These are phyloP conservation scores for Crypturellus tataupa DNA, from an alignment of 2,797 vertebrate species.

Conservation along the genomic window DNA sequence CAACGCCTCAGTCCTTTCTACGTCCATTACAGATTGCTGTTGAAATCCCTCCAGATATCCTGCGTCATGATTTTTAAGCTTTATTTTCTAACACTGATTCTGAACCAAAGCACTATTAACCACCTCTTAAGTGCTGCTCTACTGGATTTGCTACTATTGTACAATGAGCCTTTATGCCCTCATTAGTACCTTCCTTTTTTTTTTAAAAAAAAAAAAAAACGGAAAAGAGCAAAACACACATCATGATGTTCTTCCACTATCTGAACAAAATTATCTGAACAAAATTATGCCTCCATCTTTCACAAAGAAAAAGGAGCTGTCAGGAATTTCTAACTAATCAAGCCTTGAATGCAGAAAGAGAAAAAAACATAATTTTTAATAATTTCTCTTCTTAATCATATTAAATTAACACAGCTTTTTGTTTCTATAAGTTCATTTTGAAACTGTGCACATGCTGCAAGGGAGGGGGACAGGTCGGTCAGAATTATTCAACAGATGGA, in stretches of 20 bases:
- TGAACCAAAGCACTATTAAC: constrained; percentile 71
- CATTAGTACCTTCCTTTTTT: constrained; percentile 33
- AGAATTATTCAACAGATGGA: constrained; percentile 30
- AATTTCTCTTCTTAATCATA: constrained; percentile 57
- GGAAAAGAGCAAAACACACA: not conserved
- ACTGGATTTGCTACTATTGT: constrained; percentile 57
- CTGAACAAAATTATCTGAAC: not conserved
- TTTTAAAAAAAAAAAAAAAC: too few species aligned
- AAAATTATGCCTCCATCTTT: not conserved
- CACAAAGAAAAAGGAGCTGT: constrained; percentile 15
- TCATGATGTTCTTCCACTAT: constrained; percentile 40
- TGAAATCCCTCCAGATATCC: constrained; percentile 54
- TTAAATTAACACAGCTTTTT: constrained; percentile 68
- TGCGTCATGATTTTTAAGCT: constrained; percentile 62
- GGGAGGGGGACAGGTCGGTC: constrained; percentile 24
- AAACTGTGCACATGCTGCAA: constrained; percentile 22
- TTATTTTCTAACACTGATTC: constrained; percentile 74
- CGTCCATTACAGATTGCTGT: not conserved
- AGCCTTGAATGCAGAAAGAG: constrained; percentile 40
- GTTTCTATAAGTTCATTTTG: constrained; percentile 62
- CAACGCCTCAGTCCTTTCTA: not conserved
- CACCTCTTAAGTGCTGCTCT: constrained; percentile 63
- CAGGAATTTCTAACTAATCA: constrained; percentile 39
- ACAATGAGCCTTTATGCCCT: constrained; percentile 53
- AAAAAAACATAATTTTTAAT: not conserved